Evolutionary conservation across 1,140 invertebrate species (phyloP).

Genomic region (Mercenaria mercenaria): DNA sequence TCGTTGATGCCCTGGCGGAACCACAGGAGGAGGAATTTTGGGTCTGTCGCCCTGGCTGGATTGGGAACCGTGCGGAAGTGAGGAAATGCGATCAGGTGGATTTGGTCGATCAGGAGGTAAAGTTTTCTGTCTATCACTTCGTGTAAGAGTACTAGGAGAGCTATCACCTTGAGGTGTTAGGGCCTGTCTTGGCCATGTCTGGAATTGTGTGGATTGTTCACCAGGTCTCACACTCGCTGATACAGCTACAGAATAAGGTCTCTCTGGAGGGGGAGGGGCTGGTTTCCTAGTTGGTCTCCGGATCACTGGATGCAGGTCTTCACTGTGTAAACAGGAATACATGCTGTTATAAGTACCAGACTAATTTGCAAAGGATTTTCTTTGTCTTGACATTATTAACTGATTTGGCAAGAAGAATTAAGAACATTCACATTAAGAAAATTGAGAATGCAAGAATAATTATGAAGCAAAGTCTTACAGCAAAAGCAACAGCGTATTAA

Average conservation of each 20-base stretch:
- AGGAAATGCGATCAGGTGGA: slow-evolving; percentile 65
- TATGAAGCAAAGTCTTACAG: too few species aligned
- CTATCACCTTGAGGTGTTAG: slow-evolving; percentile 44
- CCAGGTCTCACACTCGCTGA: slow-evolving; percentile 73
- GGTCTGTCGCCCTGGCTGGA: slow-evolving; percentile 71
- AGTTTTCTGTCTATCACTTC: slow-evolving; percentile 64
- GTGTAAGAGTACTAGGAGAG: not conserved
- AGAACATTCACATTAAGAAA: not conserved
- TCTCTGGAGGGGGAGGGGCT: slow-evolving; percentile 80
- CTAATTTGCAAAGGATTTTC: not conserved
- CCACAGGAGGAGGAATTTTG: slow-evolving; percentile 72
- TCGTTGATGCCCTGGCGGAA: slow-evolving; percentile 74
- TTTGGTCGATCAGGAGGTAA: slow-evolving; percentile 67
- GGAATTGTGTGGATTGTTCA: slow-evolving; percentile 56
- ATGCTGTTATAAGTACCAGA: slow-evolving; percentile 34
- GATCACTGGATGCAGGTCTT: slow-evolving; percentile 71
- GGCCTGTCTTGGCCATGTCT: slow-evolving; percentile 77
- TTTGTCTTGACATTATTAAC: not conserved
- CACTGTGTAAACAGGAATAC: slow-evolving; percentile 69
- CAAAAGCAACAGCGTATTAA: too few species aligned
- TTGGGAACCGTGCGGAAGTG: slow-evolving; percentile 62
- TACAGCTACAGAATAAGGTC: slow-evolving; percentile 78
- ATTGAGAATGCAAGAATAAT: too few species aligned
- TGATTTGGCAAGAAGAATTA: not conserved
- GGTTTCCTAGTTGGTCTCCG: slow-evolving; percentile 76